Evolutionary conservation across 2,888 invertebrate genomes (phyloP).

Genomic region (Cabera pusaria): DNA sequence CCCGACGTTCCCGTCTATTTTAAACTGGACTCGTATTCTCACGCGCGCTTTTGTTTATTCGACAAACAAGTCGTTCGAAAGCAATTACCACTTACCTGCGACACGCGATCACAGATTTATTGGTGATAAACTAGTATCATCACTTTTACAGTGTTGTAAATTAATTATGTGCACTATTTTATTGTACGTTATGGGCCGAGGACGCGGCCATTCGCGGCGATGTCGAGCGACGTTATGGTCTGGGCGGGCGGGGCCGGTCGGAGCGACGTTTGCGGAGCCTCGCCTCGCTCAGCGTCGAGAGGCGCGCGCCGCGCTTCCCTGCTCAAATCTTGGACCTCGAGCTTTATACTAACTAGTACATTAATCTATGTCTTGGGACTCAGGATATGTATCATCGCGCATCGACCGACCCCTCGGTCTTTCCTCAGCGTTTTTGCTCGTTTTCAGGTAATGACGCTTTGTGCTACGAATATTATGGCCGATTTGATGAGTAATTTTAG

Average conservation of each 20-base stretch:
- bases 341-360: no score
- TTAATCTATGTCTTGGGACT: constrained; percentile 52
- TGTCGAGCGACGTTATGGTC: constrained; percentile 58
- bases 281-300: constrained; percentile 37
- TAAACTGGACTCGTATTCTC: constrained; percentile 41
- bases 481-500: constrained; percentile 28
- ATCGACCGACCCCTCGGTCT: constrained; percentile 42
- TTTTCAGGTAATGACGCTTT: constrained; percentile 34
- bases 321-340: constrained; percentile 44
- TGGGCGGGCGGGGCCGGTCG: constrained; percentile 68
- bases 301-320: constrained; percentile 53
- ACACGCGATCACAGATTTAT: constrained; percentile 80
- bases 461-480: constrained; percentile 21
- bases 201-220: constrained; percentile 69
- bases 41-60: constrained; percentile 56
- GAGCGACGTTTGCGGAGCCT: no score
- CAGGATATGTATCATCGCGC: constrained; percentile 41
- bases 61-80: constrained; percentile 70
- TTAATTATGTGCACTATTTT: constrained; percentile 73
- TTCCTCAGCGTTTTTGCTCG: constrained; percentile 35
- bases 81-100: constrained; percentile 82
- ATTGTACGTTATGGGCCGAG: constrained; percentile 42
- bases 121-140: constrained; percentile 80
- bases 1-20: constrained; percentile 15
- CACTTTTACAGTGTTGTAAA: constrained; percentile 80